A percentile compares a stretch with the other conserved stretches of the same genome.
Conservation (phyloP, 2,113 vertebrate genomes). For the Cephalopholis sonnerati region DNA sequence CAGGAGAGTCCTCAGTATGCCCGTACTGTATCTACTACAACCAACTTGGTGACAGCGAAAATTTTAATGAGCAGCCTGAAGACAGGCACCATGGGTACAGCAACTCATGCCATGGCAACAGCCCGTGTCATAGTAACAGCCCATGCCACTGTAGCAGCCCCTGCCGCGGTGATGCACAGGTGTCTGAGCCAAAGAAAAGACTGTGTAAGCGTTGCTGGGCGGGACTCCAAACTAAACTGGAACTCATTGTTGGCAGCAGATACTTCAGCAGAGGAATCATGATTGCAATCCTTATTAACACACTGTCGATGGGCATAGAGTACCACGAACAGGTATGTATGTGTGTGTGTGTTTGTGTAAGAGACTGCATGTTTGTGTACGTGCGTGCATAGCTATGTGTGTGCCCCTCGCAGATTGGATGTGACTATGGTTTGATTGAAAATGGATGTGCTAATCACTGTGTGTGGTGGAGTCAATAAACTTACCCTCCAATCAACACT, state of each 20-base stretch:
- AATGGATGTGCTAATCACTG: constrained; percentile 66
- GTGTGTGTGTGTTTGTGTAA: neutral
- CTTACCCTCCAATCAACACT: constrained; percentile 76
- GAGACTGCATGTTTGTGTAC: neutral
- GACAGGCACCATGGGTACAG: constrained; percentile 45
- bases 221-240: constrained; percentile 56
- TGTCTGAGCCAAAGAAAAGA: constrained; percentile 46
- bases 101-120: constrained; percentile 58
- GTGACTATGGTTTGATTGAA: constrained; percentile 58
- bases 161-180: constrained; percentile 37
- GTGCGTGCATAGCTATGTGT: neutral
- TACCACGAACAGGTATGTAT: constrained; percentile 94
- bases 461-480: constrained; percentile 64
- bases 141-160: constrained; percentile 56
- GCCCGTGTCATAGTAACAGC: constrained; percentile 53
- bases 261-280: constrained; percentile 99
- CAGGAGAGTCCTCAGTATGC: constrained; percentile 60
- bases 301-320: constrained; percentile 97
- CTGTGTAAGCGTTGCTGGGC: constrained; percentile 63
- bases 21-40: constrained; percentile 75
- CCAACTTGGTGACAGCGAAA: constrained; percentile 49
- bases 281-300: constrained; percentile 98
- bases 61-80: constrained; percentile 46
- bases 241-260: constrained; percentile 94
- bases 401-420: constrained; percentile 11